Evolutionary conservation across 1,140 invertebrate genomes (phyloP).

Genomic region (Odontomachus brunneus): DNA sequence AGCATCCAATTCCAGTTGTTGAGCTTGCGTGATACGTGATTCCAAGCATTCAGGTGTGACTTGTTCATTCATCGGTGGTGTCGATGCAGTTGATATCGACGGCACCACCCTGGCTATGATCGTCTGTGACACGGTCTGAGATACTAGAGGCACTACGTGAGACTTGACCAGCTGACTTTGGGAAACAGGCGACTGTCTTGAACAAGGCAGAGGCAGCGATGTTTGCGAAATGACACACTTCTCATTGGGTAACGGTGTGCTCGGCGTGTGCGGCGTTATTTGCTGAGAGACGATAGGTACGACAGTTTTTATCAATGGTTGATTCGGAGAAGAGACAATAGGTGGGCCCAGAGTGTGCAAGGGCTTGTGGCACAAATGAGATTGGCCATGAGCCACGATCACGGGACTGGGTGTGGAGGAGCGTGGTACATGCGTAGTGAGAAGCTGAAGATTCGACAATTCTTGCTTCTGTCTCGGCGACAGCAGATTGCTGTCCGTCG

Average conservation of each 20-base stretch:
- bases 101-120: slow-evolving; percentile 73
- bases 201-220: slow-evolving; percentile 7
- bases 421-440: slow-evolving; percentile 80
- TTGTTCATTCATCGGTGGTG: slow-evolving; percentile 35
- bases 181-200: slow-evolving; percentile 58
- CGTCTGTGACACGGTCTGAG: slow-evolving; percentile 73
- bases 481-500: slow-evolving; percentile 70
- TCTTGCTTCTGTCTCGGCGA: slow-evolving; percentile 81
- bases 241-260: slow-evolving; percentile 30
- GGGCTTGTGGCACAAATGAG: slow-evolving; percentile 77
- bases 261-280: slow-evolving; percentile 51
- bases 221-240: slow-evolving; percentile 60
- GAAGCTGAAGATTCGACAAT: slow-evolving; percentile 76
- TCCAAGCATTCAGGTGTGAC: slow-evolving; percentile 36
- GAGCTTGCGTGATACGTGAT: slow-evolving; percentile 14
- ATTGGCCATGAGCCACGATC: slow-evolving; percentile 83
- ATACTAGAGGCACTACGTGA: slow-evolving; percentile 75
- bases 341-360: slow-evolving; percentile 74
- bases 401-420: slow-evolving; percentile 85
- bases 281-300: slow-evolving; percentile 76
- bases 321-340: slow-evolving; percentile 69
- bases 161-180: slow-evolving; percentile 73
- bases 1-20: slow-evolving; percentile 53
- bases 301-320: slow-evolving; percentile 79
- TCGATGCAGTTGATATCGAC: slow-evolving; percentile 63